phyloP scores from a whole-genome alignment of 1,140 invertebrate genomes.

The Halictus rubicundus region DNA sequence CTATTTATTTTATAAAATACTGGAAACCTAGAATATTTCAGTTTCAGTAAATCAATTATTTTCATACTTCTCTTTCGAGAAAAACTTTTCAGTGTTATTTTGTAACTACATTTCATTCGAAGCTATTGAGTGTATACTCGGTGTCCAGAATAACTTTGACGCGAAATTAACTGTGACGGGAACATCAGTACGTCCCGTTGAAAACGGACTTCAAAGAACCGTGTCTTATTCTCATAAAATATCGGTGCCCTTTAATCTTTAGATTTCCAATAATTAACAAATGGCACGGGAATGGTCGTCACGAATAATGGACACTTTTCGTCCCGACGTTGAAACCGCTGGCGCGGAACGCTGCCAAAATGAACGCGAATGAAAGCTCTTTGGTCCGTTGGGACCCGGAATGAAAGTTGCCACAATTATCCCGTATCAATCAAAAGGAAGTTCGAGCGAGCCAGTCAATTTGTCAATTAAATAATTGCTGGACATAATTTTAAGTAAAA shows the following conservation, averaged over 20 bases:
- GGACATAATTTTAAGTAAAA: no score
- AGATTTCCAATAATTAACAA: slow-evolving; percentile 6
- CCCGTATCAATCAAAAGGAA: background rate
- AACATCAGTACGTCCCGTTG: background rate
- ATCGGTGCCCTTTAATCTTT: background rate
- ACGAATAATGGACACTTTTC: background rate
- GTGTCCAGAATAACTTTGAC: no score
- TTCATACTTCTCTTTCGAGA: no score
- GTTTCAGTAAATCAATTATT: no score
- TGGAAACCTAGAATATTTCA: no score
- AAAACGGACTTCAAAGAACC: background rate
- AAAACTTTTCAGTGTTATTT: no score
- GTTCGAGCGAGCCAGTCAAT: no score
- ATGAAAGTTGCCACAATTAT: slow-evolving; percentile 28
- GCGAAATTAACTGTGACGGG: background rate
- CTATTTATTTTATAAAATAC: no score
- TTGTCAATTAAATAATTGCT: no score
- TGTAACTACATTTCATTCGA: no score
- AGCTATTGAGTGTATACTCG: no score
- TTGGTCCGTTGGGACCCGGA: background rate
- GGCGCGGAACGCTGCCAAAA: background rate
- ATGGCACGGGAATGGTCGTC: background rate
- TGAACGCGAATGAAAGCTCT: background rate
- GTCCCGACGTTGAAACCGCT: background rate
- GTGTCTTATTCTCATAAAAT: no score